Conservation (phyloP, 2,888 invertebrate species). For the Drosophila colorata region DNA sequence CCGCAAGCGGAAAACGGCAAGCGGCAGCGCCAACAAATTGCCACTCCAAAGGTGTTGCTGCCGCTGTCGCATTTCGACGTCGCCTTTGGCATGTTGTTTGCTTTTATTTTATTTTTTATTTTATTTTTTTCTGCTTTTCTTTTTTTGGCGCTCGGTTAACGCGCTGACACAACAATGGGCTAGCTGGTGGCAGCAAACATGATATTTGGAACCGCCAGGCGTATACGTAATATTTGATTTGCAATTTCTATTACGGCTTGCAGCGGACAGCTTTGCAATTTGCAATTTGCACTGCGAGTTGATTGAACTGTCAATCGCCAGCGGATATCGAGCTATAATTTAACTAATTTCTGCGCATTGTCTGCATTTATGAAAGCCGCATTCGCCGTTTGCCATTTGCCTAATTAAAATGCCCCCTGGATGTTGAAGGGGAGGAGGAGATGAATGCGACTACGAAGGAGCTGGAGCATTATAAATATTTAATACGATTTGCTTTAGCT, state of each 20-base stretch:
- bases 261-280: constrained; percentile 36
- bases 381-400: constrained; percentile 50
- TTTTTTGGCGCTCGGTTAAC: constrained; percentile 50
- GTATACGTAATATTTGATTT: constrained; percentile 77
- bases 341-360: constrained; percentile 61
- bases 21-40: constrained; percentile 74
- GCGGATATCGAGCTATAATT: constrained; percentile 61
- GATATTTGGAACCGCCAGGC: constrained; percentile 41
- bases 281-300: constrained; percentile 55
- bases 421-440: neutral
- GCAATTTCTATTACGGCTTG: constrained; percentile 58
- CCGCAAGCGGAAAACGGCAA: constrained; percentile 39
- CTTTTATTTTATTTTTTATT: constrained; percentile 25
- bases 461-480: constrained; percentile 63
- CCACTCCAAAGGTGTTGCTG: constrained; percentile 79
- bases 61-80: constrained; percentile 58
- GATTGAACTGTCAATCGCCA: constrained; percentile 75
- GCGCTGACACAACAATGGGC: constrained; percentile 77
- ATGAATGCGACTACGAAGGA: constrained; percentile 14
- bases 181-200: constrained; percentile 43
- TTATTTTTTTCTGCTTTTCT: constrained; percentile 42
- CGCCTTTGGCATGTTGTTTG: constrained; percentile 60
- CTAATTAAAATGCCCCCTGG: constrained; percentile 69
- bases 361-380: constrained; percentile 66
- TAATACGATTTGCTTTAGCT: constrained; percentile 51